phyloP scores from a whole-genome alignment of 2,797 vertebrate genomes.

The Amniataba percoides region DNA sequence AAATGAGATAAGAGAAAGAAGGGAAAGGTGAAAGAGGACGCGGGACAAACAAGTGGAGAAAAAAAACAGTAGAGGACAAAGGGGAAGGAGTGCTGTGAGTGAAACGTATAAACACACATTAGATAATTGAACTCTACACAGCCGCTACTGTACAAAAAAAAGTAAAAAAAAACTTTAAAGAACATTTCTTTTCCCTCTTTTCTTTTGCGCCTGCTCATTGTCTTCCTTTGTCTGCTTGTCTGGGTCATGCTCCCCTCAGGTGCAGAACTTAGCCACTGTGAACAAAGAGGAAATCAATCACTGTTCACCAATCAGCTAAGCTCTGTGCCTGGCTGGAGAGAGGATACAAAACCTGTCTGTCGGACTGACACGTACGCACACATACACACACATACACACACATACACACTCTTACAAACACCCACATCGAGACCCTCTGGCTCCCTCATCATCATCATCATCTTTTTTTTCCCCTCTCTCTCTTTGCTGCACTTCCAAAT shows the following conservation, averaged over 20 bases:
- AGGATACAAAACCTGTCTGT: slow-evolving; percentile 76
- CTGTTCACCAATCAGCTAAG: slow-evolving; percentile 99
- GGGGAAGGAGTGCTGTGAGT: slow-evolving; percentile 24
- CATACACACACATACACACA: slow-evolving; percentile 6
- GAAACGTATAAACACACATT: slow-evolving; percentile 38
- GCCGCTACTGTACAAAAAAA: slow-evolving; percentile 13
- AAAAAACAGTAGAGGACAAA: slow-evolving; percentile 24
- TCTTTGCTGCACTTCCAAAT: slow-evolving; percentile 37
- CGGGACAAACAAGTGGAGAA: slow-evolving; percentile 2
- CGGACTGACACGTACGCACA: neutral
- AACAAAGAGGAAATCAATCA: slow-evolving; percentile 99
- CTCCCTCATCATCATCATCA: slow-evolving; percentile 51
- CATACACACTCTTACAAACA: neutral
- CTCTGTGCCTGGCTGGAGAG: slow-evolving; percentile 97
- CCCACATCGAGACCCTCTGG: slow-evolving; percentile 20
- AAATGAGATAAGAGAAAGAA: slow-evolving; percentile 28
- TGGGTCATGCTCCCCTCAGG: slow-evolving; percentile 92
- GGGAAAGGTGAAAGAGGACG: slow-evolving; percentile 16
- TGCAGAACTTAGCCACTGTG: slow-evolving; percentile 99
- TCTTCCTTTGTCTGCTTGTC: slow-evolving; percentile 68
- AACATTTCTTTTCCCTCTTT: slow-evolving; percentile 30
- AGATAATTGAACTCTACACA: slow-evolving; percentile 37
- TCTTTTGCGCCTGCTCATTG: slow-evolving; percentile 21
- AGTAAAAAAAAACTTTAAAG: slow-evolving; percentile 22
- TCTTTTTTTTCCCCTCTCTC: neutral